These are phyloP conservation scores for Neosalanx taihuensis DNA, from an alignment of 2,797 vertebrate genomes.

Conservation along the genomic window DNA sequence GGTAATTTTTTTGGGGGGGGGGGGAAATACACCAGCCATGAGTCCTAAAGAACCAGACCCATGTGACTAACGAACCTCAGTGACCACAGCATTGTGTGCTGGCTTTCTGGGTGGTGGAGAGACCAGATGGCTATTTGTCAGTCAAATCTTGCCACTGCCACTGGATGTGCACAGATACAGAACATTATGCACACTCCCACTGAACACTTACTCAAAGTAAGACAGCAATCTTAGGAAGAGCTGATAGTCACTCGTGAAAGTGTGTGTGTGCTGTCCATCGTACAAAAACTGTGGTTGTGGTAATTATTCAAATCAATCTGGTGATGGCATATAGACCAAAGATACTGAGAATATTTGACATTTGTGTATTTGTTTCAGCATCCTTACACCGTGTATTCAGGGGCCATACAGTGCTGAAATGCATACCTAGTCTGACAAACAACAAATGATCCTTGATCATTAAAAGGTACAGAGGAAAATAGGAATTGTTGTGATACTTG, in stretches of 20 bases:
- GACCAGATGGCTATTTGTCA: slow-evolving; percentile 55
- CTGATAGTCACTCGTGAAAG: too few relatives aligned
- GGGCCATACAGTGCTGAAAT: background rate
- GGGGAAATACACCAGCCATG: background rate
- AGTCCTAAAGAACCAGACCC: background rate
- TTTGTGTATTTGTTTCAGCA: background rate
- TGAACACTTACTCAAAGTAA: background rate
- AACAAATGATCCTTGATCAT: background rate
- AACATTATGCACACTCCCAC: slow-evolving; percentile 36
- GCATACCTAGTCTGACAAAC: background rate
- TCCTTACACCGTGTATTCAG: background rate
- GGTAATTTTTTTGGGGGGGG: too few relatives aligned
- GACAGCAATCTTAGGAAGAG: background rate
- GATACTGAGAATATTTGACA: background rate
- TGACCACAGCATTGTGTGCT: background rate
- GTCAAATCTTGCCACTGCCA: slow-evolving; percentile 37
- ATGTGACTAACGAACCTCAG: slow-evolving; percentile 18
- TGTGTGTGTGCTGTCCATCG: too few relatives aligned
- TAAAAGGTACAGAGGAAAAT: background rate
- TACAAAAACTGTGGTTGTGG: background rate
- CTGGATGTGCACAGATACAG: slow-evolving; percentile 16
- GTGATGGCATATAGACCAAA: background rate
- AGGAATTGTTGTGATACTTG: background rate
- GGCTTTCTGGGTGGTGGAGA: slow-evolving; percentile 42
- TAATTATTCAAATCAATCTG: background rate